Percentiles rank a stretch among this genome's conserved stretches.
Conservation (phyloP, 2,797 vertebrate species). For the Fratercula arctica region DNA sequence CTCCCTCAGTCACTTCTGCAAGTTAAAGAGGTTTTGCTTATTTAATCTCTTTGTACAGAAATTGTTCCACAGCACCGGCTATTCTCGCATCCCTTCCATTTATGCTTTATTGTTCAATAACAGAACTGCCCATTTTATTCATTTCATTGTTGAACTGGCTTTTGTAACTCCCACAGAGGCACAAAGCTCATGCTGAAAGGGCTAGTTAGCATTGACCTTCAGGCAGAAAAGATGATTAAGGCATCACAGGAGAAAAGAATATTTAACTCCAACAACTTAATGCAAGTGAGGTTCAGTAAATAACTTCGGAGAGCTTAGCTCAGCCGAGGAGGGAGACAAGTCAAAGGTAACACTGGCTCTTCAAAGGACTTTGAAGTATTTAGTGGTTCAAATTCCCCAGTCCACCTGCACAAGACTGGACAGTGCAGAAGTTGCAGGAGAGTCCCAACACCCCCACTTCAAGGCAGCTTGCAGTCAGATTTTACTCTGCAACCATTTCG, state of each 20-base stretch:
- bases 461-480: neutral
- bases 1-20: neutral
- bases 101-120: neutral
- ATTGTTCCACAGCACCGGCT: neutral
- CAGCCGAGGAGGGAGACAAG: neutral
- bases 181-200: neutral
- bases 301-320: neutral
- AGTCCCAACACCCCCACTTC: neutral
- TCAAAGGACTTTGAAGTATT: neutral
- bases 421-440: neutral
- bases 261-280: conserved; percentile 2
- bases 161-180: neutral
- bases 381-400: neutral
- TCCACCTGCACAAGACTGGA: neutral
- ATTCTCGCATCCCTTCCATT: neutral
- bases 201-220: neutral
- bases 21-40: neutral
- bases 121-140: neutral
- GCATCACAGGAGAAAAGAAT: neutral
- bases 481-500: neutral
- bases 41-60: neutral
- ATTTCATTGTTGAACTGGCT: neutral
- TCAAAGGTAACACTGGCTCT: neutral
- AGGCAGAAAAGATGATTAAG: conserved; percentile 11
- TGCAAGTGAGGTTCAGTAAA: neutral